phyloP scores from a whole-genome alignment of 2,113 vertebrate genomes.

The Cryptoleucopteryx plumbea region DNA sequence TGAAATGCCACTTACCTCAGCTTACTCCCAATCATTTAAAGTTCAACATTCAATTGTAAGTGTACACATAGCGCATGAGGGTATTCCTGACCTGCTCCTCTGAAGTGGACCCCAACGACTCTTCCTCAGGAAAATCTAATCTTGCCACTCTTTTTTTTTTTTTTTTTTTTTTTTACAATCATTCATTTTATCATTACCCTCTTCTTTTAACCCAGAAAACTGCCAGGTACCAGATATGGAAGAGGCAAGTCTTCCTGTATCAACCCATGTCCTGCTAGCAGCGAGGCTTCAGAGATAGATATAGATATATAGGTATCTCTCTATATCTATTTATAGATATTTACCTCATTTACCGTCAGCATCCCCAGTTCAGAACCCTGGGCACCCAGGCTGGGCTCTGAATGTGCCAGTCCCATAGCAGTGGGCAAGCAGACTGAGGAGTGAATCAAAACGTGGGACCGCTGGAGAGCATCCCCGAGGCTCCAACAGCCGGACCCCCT shows the following conservation, averaged over 20 bases:
- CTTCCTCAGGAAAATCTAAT: not conserved
- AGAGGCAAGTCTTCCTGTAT: not conserved
- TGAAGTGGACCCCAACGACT: rapidly evolving
- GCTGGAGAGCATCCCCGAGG: not conserved
- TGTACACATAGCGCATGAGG: rapidly evolving
- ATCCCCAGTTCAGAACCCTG: not conserved
- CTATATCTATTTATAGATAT: no score
- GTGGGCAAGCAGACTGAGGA: no score
- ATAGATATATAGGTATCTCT: no score
- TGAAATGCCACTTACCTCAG: not conserved
- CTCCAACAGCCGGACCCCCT: not conserved
- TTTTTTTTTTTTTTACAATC: no score
- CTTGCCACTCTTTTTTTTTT: no score
- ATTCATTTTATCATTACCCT: not conserved
- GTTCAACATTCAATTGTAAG: no score
- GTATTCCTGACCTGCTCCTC: not conserved
- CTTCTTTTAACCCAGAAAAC: not conserved
- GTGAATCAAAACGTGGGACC: not conserved
- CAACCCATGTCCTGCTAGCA: not conserved
- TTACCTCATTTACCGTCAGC: not conserved
- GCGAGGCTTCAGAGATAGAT: not conserved
- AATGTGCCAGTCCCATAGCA: not conserved
- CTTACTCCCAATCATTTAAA: not conserved
- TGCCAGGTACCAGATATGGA: not conserved
- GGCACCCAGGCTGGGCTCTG: not conserved